phyloP scores from a whole-genome alignment of 2,888 invertebrate genomes.

The Cantharis nigra region DNA sequence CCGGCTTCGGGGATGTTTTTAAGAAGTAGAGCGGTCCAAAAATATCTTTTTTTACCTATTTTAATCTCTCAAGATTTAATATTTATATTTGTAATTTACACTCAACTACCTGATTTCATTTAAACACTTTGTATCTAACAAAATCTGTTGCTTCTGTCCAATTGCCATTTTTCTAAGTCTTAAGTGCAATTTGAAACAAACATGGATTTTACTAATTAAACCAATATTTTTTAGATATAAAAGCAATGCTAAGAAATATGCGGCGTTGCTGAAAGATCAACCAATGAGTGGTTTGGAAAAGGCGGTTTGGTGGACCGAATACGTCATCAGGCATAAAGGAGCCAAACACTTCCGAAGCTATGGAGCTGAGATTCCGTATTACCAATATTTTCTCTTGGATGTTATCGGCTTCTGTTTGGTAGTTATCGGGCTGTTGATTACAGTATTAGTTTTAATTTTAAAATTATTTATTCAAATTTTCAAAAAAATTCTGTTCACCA shows the following conservation, averaged over 20 bases:
- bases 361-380: neutral
- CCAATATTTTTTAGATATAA: constrained; percentile 2
- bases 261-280: neutral
- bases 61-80: too few species aligned
- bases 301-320: constrained; percentile 13
- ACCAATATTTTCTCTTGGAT: constrained; percentile 1
- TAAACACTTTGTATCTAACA: too few species aligned
- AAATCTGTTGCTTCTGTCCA: too few species aligned
- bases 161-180: too few species aligned
- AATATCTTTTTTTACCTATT: too few species aligned
- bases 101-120: too few species aligned
- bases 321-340: constrained; percentile 1
- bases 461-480: neutral
- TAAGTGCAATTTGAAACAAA: too few species aligned
- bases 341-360: constrained; percentile 3
- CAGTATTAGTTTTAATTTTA: neutral
- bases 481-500: neutral
- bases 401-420: neutral
- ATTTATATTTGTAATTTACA: too few species aligned
- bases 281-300: constrained; percentile 4
- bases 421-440: neutral
- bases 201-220: neutral
- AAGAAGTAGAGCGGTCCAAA: too few species aligned
- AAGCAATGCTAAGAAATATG: neutral
- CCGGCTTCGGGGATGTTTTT: too few species aligned